These are phyloP conservation scores for Moxostoma hubbsi DNA, from an alignment of 2,797 vertebrate species.

Conservation along the genomic window DNA sequence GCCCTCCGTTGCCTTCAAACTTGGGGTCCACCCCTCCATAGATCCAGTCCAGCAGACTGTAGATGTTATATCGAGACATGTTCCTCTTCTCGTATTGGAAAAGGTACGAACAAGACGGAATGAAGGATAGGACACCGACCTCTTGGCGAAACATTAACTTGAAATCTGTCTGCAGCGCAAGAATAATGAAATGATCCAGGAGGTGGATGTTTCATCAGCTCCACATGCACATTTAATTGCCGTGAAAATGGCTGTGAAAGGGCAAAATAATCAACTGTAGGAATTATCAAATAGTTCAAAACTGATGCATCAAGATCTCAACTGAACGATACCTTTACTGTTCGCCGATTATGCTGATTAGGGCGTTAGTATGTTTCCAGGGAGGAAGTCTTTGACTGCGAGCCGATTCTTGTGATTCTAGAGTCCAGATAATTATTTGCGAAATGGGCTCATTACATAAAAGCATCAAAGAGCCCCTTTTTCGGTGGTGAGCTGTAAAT, in stretches of 20 bases:
- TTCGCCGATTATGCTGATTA: background rate
- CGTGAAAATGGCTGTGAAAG: background rate
- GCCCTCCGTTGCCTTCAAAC: conserved; percentile 95
- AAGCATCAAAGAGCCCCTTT: conserved; percentile 8
- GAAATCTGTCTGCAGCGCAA: conserved; percentile 40
- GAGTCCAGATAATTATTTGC: too few relatives aligned
- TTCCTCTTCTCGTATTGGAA: conserved; percentile 81
- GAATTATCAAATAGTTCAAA: background rate
- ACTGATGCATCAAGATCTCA: background rate
- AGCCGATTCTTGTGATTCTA: too few relatives aligned
- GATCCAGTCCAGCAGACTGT: conserved; percentile 93
- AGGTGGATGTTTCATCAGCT: background rate
- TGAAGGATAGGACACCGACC: conserved; percentile 80
- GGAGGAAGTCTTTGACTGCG: background rate
- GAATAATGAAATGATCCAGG: conserved; percentile 3
- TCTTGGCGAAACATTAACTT: conserved; percentile 86
- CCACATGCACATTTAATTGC: background rate
- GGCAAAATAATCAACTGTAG: background rate
- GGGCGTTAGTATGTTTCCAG: background rate
- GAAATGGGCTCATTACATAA: background rate
- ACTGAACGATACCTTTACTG: background rate
- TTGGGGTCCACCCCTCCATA: conserved; percentile 97
- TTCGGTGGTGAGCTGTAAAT: background rate
- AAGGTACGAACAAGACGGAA: conserved; percentile 83
- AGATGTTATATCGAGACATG: conserved; percentile 95